Percentiles rank a stretch among this genome's conserved stretches.
Conservation (phyloP, 2,113 vertebrate species). For the Cynopterus brachyotis region DNA sequence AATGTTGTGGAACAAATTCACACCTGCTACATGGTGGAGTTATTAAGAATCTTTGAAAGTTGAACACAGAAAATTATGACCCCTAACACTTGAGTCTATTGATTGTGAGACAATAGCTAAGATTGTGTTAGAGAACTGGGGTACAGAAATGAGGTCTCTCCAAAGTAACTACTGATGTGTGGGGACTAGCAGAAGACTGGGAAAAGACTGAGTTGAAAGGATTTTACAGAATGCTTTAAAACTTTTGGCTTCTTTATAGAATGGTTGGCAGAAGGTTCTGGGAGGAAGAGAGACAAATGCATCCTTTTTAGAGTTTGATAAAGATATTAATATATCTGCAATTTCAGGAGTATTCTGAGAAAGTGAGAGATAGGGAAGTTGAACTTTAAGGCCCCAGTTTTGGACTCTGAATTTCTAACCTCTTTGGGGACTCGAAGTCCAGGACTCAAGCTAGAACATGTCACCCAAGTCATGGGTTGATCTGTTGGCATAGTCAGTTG, state of each 20-base stretch:
- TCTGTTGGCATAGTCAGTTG: not conserved
- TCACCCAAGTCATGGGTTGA: not conserved
- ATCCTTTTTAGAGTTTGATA: not conserved
- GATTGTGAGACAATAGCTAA: constrained; percentile 9
- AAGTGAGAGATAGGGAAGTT: not conserved
- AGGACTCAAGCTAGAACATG: not conserved
- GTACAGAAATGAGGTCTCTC: not conserved
- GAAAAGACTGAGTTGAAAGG: not conserved
- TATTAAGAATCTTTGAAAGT: not conserved
- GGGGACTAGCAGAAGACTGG: not conserved
- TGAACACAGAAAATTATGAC: not conserved
- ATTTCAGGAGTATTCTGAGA: not conserved
- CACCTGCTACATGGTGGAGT: not conserved
- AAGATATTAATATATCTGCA: constrained; percentile 1
- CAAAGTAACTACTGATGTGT: not conserved
- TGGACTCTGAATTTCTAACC: not conserved
- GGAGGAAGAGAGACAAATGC: not conserved
- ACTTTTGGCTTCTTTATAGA: not conserved
- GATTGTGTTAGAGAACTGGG: not conserved
- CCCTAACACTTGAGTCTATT: not conserved
- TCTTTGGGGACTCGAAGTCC: not conserved
- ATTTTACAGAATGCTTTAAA: constrained; percentile 39
- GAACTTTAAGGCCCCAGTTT: not conserved
- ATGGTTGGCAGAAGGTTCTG: not conserved
- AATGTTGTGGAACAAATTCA: not conserved